Percentiles rank a stretch among this genome's conserved stretches.
phyloP scores from a whole-genome alignment of 2,113 vertebrate species.

The Mastomys natalensis region DNA sequence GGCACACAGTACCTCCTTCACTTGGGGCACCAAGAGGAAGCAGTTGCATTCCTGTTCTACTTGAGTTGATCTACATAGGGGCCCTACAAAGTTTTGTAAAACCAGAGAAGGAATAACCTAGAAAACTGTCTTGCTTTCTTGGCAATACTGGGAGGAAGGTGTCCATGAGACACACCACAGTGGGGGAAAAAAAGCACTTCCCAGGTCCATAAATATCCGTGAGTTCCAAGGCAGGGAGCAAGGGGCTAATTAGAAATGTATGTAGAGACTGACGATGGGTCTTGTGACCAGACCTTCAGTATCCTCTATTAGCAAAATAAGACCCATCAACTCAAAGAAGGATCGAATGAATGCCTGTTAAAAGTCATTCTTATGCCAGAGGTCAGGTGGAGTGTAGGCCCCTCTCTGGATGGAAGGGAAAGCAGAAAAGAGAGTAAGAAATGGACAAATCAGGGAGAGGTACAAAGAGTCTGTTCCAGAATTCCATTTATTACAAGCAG shows the following conservation, averaged over 20 bases:
- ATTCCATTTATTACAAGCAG: background rate
- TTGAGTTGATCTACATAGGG: too few species aligned
- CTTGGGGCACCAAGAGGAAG: background rate
- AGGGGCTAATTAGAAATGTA: background rate
- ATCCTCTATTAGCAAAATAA: background rate
- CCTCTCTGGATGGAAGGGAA: too few species aligned
- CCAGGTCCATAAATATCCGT: background rate
- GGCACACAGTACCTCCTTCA: too few species aligned
- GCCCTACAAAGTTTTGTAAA: background rate
- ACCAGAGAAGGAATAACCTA: background rate
- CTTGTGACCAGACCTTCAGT: background rate
- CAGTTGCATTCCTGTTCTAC: background rate
- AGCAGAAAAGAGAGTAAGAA: background rate
- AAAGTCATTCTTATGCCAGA: background rate
- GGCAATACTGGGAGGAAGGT: background rate
- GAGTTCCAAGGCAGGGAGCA: background rate
- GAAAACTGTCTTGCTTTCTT: background rate
- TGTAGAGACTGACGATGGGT: background rate
- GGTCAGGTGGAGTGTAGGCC: background rate
- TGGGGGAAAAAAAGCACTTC: background rate
- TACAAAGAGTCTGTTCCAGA: background rate
- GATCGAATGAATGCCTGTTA: background rate
- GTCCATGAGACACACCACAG: background rate
- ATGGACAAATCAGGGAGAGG: background rate
- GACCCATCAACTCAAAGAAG: background rate